Base-by-base conservation (phyloP, 2,797 vertebrate genomes). In the Characodon lateralis region DNA sequence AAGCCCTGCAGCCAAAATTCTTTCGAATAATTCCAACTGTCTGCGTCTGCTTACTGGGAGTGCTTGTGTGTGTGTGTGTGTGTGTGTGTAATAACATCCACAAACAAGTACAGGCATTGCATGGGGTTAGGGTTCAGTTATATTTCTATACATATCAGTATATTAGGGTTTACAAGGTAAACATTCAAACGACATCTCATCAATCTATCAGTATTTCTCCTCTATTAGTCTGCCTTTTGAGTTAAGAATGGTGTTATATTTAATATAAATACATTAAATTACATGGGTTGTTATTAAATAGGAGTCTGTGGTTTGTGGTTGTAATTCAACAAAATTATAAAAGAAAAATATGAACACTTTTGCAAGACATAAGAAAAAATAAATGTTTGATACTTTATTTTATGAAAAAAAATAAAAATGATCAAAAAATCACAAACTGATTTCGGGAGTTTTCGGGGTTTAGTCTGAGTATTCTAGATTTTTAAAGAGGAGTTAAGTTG, bases 1-100 rank as follows among this genome's bases (percentile, higher is more conserved):
- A 93, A 83, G 77, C 91, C 94, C 92, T 94, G 59, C 48, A 91
- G 94, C 90, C 84, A 74, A 89, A 93, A 95, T 94, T 93, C 93
- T 91, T 93, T 78, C 55, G 79, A 86, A 87, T 93, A 93, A 94
- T 93, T 92, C 89, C 82, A 90, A 90, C 85, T 90, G 85, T 87
- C 83, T 88, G 83, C 14, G 56, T 90, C 82, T 90, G 83, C 84
- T 83, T 88, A 82, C 73, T 74, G 81, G 81, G 87, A 85, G 89
- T 78, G 79, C 83, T 85, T 82, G 65, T 73, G 63, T 78, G 78
- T 61, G 68, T 46, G 24, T 63, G 24, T 20, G n/a, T 77, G 31
- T 71, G 65, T 20, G 43, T 59, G 46, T 31, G 50, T 82, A 85
- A 83, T 55, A 85, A 89, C 77, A 74, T 89, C 85, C 76, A 86